Percentiles rank a stretch among this genome's conserved stretches.
Evolutionary conservation across 2,797 vertebrate genomes (phyloP).

Genomic region (Austrolebias charrua): DNA sequence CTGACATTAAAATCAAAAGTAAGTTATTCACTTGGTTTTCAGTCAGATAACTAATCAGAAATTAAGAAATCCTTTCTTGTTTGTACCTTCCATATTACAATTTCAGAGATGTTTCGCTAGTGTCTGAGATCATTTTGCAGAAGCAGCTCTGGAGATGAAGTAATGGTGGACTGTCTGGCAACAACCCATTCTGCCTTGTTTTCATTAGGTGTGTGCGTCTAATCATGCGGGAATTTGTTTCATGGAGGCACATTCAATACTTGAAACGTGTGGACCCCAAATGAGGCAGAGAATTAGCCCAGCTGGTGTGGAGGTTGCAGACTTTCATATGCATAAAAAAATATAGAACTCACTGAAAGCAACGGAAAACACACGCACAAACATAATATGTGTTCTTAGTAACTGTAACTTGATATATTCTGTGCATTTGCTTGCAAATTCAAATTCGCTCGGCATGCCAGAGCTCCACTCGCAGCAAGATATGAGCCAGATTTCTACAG

Average conservation of each 20-base stretch:
- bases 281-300: neutral
- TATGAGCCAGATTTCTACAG: slow-evolving; percentile 16
- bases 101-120: slow-evolving; percentile 5
- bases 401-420: slow-evolving; percentile 21
- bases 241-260: neutral
- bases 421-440: slow-evolving; percentile 23
- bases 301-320: neutral
- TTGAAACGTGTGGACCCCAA: neutral
- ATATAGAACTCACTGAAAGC: neutral
- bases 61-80: slow-evolving; percentile 4
- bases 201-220: neutral
- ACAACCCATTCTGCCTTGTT: neutral
- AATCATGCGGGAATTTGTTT: neutral
- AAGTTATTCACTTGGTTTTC: neutral
- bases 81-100: neutral
- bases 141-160: neutral
- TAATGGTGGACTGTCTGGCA: neutral
- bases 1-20: neutral
- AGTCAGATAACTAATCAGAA: slow-evolving; percentile 3
- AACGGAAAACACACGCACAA: neutral
- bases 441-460: slow-evolving; percentile 27
- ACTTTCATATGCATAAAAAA: slow-evolving; percentile 2
- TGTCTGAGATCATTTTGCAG: neutral
- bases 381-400: slow-evolving; percentile 11
- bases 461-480: slow-evolving; percentile 15